A percentile compares a stretch with the other conserved stretches of the same genome.
phyloP scores from a whole-genome alignment of 2,888 invertebrate genomes.

The Phoenoteleia sp. region DNA sequence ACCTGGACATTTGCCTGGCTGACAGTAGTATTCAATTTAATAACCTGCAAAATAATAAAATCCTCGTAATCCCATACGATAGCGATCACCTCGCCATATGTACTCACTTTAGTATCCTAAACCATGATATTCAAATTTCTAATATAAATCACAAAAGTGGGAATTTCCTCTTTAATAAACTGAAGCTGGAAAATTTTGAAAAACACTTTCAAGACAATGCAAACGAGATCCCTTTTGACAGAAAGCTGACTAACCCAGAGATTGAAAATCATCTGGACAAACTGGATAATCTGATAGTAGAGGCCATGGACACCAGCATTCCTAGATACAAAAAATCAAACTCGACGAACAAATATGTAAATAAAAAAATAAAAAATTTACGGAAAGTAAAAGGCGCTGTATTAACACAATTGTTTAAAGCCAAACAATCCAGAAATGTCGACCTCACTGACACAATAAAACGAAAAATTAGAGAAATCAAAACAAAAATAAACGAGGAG shows the following conservation, averaged over 20 bases:
- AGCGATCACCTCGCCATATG: slow-evolving; percentile 44
- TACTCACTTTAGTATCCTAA: neutral
- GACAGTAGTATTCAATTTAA: slow-evolving; percentile 44
- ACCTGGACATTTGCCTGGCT: slow-evolving; percentile 50
- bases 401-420: neutral
- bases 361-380: neutral
- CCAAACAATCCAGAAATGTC: neutral
- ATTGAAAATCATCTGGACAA: neutral
- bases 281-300: neutral
- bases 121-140: neutral
- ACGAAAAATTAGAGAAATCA: neutral
- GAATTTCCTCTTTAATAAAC: neutral
- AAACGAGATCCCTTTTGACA: neutral
- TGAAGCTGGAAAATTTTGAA: neutral
- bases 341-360: neutral
- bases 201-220: neutral
- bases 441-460: too few species aligned
- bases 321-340: neutral
- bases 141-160: neutral
- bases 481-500: neutral
- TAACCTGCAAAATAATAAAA: neutral
- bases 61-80: slow-evolving; percentile 8
- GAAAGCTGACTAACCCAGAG: neutral
- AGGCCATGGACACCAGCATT: neutral
- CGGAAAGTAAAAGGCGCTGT: neutral